Base-by-base conservation (phyloP, 2,113 vertebrate species). In the Lepus americanus region DNA sequence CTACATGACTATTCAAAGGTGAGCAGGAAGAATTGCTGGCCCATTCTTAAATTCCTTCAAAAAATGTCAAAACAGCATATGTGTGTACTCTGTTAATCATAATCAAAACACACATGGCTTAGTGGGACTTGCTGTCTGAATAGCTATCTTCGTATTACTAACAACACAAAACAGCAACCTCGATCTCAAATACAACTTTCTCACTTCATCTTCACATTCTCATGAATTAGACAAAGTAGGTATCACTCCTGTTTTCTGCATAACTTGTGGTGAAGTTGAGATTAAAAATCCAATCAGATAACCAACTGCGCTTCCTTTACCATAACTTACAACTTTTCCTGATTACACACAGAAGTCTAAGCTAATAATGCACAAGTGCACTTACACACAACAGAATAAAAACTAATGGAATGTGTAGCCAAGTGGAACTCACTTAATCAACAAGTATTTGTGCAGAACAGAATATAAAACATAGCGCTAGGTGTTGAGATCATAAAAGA, bases 351-450 rank as follows among this genome's bases (percentile, higher is more conserved):
- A 61, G 66, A 83, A 44, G 49, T 69, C 89, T 39, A 53, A 83
- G 85, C 44, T 94, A 92, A 82, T 27, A 89, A 0, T 92, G 33
- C 3, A 90, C 86, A 94, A 95, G 63, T 84, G 4, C 64, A 72
- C 33, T 88, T 69, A 80, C 9, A 92, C n/a, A 69, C 51, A 82
- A 80, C 25, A 94, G 79, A 39, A 80, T 33, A 79, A 84, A 92
- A 39, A 89, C 29, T 86, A 92, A 92, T 83, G 74, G 73, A 83
- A 89, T 77, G 19, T 6, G 84, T 19, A 93, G 36, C 90, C 66
- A 88, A 85, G 93, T 69, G 63, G 29, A 95, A 85, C 51, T 77
- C 27, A 87, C 67, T 88, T 87, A 92, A 73, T 92, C 66, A 92
- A 83, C 53, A 89, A 61, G 63, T 16, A 89, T 59, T 61, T 88